A percentile compares a stretch with the other conserved stretches of the same genome.
Conservation (phyloP, 2,888 invertebrate species). For the Ectemnius cavifrons region DNA sequence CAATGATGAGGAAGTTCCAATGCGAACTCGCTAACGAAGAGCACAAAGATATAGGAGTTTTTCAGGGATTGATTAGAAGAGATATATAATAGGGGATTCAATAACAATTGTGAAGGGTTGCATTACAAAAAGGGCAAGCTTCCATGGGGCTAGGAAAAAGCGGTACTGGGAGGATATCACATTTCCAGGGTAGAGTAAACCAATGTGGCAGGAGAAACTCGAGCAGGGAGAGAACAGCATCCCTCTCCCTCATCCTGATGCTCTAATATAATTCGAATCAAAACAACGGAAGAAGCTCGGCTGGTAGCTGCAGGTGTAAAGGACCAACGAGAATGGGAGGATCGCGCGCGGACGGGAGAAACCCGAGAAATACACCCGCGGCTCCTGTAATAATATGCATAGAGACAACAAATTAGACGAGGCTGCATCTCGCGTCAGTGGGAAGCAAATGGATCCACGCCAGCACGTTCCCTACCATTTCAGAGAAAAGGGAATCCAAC, state of each 20-base stretch:
- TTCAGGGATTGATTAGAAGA: too few relatives aligned
- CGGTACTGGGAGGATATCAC: too few relatives aligned
- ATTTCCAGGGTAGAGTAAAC: background rate
- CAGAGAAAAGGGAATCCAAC: background rate
- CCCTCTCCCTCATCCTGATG: background rate
- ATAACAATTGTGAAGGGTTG: too few relatives aligned
- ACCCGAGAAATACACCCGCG: slow-evolving; percentile 2
- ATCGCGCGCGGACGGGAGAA: background rate
- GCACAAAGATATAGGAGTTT: too few relatives aligned
- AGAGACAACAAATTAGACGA: slow-evolving; percentile 15
- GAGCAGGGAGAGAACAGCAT: background rate
- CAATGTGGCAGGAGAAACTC: background rate
- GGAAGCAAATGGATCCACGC: background rate
- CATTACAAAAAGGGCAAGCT: too few relatives aligned
- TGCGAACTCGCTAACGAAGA: too few relatives aligned
- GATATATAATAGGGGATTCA: too few relatives aligned
- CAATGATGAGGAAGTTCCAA: too few relatives aligned
- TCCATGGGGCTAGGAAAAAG: too few relatives aligned
- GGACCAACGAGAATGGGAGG: slow-evolving; percentile 6
- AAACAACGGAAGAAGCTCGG: slow-evolving; percentile 4
- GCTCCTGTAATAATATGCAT: slow-evolving; percentile 11
- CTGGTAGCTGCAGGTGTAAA: slow-evolving; percentile 16
- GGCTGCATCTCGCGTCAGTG: background rate
- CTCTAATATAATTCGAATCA: background rate
- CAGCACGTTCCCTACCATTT: too few relatives aligned